Evolutionary conservation across 1,140 invertebrate genomes (phyloP).

Genomic region (Lepidurus apus): DNA sequence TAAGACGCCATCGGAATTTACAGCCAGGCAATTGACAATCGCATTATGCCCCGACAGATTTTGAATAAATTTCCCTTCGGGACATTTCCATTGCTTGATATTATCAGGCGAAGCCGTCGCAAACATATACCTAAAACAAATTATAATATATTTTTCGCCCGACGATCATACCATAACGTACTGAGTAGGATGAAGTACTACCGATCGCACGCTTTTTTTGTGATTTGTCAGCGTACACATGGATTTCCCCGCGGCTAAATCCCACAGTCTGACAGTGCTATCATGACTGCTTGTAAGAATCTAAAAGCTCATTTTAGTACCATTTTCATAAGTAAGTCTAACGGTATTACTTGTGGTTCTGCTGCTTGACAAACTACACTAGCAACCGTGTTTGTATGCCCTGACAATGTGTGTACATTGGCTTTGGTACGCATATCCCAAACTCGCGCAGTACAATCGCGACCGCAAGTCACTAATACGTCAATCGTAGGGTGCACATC

Average conservation of each 20-base stretch:
- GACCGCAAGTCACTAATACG: slow-evolving; percentile 85
- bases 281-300: slow-evolving; percentile 64
- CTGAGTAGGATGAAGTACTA: slow-evolving; percentile 80
- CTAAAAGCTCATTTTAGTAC: slow-evolving; percentile 40
- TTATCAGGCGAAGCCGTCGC: slow-evolving; percentile 97
- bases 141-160: background rate
- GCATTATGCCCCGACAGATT: slow-evolving; percentile 96
- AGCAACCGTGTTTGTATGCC: slow-evolving; percentile 95
- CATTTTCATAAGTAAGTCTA: background rate
- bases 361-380: slow-evolving; percentile 84
- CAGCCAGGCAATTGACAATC: slow-evolving; percentile 92
- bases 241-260: slow-evolving; percentile 91
- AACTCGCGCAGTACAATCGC: slow-evolving; percentile 91
- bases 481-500: slow-evolving; percentile 94
- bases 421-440: slow-evolving; percentile 99
- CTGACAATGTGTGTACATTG: slow-evolving; percentile 93
- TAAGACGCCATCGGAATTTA: slow-evolving; percentile 89
- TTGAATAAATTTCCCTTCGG: slow-evolving; percentile 96
- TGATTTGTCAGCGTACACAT: slow-evolving; percentile 95
- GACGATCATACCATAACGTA: slow-evolving; percentile 23
- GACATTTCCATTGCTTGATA: slow-evolving; percentile 99
- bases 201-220: slow-evolving; percentile 91
- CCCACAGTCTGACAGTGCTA: slow-evolving; percentile 84
- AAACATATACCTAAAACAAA: slow-evolving; percentile 75
- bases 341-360: slow-evolving; percentile 74